phyloP scores from a whole-genome alignment of 2,113 vertebrate genomes.

The Passerina amoena region DNA sequence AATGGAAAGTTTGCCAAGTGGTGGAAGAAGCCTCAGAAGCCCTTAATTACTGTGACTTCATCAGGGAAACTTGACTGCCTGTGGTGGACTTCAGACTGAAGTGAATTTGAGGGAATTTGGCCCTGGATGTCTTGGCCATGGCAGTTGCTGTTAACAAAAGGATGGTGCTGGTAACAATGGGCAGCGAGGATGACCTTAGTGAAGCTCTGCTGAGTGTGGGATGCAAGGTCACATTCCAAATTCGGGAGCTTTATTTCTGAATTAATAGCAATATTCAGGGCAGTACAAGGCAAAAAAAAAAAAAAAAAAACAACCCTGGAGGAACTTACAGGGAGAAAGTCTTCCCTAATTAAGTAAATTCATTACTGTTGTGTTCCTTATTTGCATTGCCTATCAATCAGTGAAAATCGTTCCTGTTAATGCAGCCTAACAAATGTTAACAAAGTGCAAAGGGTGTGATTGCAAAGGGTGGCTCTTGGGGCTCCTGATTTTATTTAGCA shows the following conservation, averaged over 20 bases:
- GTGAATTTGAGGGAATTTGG: background rate
- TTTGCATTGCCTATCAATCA: background rate
- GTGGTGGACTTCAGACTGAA: background rate
- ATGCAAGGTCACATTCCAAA: background rate
- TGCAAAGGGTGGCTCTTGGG: background rate
- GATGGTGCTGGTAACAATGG: rapidly evolving
- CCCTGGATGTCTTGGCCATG: background rate
- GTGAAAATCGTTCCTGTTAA: background rate
- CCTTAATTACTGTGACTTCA: constrained; percentile 25
- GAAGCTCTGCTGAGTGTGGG: background rate
- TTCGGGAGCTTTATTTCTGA: background rate
- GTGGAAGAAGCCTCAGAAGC: background rate
- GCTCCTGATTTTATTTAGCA: background rate
- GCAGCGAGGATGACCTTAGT: background rate
- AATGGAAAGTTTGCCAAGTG: background rate
- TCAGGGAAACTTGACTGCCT: background rate
- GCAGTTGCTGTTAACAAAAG: background rate
- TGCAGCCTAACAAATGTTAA: background rate
- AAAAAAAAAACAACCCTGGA: background rate
- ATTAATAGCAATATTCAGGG: background rate
- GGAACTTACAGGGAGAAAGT: background rate
- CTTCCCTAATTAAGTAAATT: background rate
- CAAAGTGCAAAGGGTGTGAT: background rate
- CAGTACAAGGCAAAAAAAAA: background rate
- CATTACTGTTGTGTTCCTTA: background rate